Percentiles rank a stretch among this genome's conserved stretches.
Conservation (phyloP, 2,797 vertebrate genomes). For the Pelodytes ibericus region DNA sequence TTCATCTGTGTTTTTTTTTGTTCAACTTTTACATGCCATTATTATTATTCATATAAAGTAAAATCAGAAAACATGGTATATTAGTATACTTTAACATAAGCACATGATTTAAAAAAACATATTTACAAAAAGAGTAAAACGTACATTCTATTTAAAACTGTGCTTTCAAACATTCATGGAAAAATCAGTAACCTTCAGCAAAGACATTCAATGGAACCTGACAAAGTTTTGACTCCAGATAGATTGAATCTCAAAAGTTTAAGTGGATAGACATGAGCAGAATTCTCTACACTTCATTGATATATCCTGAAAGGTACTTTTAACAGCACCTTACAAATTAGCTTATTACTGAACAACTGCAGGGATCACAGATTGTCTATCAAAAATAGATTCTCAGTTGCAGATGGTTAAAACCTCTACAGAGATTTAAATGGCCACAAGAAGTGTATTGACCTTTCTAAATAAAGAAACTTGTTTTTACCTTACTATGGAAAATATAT, state of each 20-base stretch:
- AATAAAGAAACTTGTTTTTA: conserved; percentile 14
- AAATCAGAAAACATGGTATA: too few species aligned
- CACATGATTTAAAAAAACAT: too few species aligned
- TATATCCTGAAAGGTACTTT: conserved; percentile 69
- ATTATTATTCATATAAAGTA: too few species aligned
- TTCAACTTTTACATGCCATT: too few species aligned
- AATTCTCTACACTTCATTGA: conserved; percentile 74
- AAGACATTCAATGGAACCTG: conserved; percentile 69
- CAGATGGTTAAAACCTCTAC: conserved; percentile 70
- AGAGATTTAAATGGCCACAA: conserved; percentile 68
- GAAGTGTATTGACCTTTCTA: conserved; percentile 50
- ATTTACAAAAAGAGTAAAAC: too few species aligned
- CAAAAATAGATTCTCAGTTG: conserved; percentile 73
- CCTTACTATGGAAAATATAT: too few species aligned
- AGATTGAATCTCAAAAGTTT: conserved; percentile 77
- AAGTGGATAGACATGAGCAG: conserved; percentile 73
- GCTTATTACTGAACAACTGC: conserved; percentile 79
- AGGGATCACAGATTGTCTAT: conserved; percentile 76
- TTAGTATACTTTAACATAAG: too few species aligned
- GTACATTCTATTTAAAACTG: too few species aligned
- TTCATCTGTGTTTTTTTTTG: too few species aligned
- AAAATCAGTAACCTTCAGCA: conserved; percentile 66
- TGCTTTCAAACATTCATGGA: too few species aligned
- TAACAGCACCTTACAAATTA: conserved; percentile 71
- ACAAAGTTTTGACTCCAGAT: conserved; percentile 75